Base-by-base conservation (phyloP, 2,888 invertebrate genomes). In the Orthonevra nobilis region DNA sequence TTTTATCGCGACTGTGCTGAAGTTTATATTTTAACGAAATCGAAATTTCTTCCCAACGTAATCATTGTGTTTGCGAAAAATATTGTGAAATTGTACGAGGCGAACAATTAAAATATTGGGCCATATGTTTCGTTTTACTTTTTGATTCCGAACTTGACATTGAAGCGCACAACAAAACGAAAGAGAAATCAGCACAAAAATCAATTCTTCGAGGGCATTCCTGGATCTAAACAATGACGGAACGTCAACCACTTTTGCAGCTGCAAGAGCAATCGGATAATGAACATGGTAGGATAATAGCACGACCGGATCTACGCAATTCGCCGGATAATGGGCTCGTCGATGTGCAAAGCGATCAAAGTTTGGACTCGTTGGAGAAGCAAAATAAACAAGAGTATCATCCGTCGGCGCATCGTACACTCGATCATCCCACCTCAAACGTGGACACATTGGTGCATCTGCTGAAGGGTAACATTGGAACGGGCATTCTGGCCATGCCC, bases 401-500 rank as follows among this genome's bases (percentile, higher is more conserved):
- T 86, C 94, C 94, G 38, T 90, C 92, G 7, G 89, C 92, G 12
- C 93, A 94, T 86, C 90, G 95, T 83, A 90, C 91, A 64, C 87
- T 95, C 83, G 94, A 94, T 84, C 93, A 95, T 88, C 95, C 95
- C 0, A 95, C 95, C 2, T 94, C 95, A 81, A 96, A 94, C 89
- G 90, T 93, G 83, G 94, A 94, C 85, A 94, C 95, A 1, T 90
- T 94, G 87, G 92, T 94, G 82, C 94, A 94, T 86, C 89, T 94
- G 79, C 88, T 94, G 30, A 94, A 94, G 87, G 94, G 93, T 19
- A 94, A 93, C 83, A 91, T 92, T 81, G 98, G 98, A 4, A 98
- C 98, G 0, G 99, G 99, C 2, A 97, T 99, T 83, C 90, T 99
- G 82, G 98, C 99, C 4, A 96, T 99, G 95, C 98, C 99, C 2